These are phyloP conservation scores for Phasia obesa DNA, from an alignment of 2,888 invertebrate species.

Conservation along the genomic window DNA sequence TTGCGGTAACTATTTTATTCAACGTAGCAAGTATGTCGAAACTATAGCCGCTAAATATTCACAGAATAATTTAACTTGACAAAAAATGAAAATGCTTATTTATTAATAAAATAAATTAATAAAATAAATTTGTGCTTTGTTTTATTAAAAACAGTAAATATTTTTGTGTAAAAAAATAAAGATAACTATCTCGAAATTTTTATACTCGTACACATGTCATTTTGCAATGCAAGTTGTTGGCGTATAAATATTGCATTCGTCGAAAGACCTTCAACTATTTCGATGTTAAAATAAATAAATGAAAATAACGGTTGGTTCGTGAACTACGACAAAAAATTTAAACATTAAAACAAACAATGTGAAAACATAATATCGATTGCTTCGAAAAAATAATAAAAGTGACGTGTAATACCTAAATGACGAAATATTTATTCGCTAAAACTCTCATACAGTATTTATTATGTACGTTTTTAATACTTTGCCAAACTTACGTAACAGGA, in stretches of 20 bases:
- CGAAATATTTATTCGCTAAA: slow-evolving; percentile 18
- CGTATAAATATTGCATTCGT: slow-evolving; percentile 38
- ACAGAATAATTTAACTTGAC: neutral
- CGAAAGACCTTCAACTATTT: slow-evolving; percentile 9
- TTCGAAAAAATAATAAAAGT: slow-evolving; percentile 3
- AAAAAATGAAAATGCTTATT: neutral
- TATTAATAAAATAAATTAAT: slow-evolving; percentile 38
- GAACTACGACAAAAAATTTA: neutral
- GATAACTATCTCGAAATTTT: slow-evolving; percentile 59
- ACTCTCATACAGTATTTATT: slow-evolving; percentile 7
- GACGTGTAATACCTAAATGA: slow-evolving; percentile 51
- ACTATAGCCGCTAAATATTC: too few relatives aligned
- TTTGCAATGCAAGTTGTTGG: slow-evolving; percentile 14
- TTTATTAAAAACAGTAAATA: slow-evolving; percentile 43
- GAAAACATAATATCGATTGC: slow-evolving; percentile 19
- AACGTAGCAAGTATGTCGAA: too few relatives aligned
- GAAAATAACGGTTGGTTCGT: slow-evolving; percentile 7
- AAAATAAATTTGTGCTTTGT: slow-evolving; percentile 43
- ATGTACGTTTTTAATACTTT: slow-evolving; percentile 21
- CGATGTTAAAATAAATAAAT: slow-evolving; percentile 10
- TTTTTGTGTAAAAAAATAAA: slow-evolving; percentile 46
- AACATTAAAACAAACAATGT: slow-evolving; percentile 39
- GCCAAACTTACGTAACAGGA: slow-evolving; percentile 11
- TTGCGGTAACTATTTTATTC: too few relatives aligned
- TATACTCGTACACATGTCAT: slow-evolving; percentile 7